Percentiles rank a stretch among this genome's conserved stretches.
Evolutionary conservation across 1,140 invertebrate genomes (phyloP).

Genomic region (Penaeus japonicus): DNA sequence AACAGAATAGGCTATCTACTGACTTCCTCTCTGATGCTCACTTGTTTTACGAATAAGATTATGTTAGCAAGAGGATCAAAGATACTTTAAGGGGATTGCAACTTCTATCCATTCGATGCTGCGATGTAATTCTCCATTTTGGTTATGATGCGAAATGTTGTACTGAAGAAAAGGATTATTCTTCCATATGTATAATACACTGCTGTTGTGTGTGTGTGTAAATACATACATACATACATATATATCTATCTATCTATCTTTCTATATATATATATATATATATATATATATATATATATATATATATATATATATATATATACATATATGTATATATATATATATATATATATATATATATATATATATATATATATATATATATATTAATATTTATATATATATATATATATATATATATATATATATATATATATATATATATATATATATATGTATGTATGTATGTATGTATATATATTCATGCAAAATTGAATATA

Average conservation of each 20-base stretch:
- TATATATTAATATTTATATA: background rate
- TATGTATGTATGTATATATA: slow-evolving; percentile 13
- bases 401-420: slow-evolving; percentile 8
- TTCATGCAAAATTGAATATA: background rate
- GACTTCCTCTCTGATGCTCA: too few species aligned
- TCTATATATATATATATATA: background rate
- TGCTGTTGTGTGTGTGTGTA: too few species aligned
- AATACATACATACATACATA: too few species aligned
- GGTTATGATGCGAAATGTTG: too few species aligned
- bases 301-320: background rate
- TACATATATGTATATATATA: background rate
- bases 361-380: background rate
- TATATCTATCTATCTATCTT: background rate
- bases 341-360: background rate
- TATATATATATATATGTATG: background rate
- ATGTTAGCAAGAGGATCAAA: too few species aligned
- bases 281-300: background rate
- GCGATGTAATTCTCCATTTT: too few species aligned
- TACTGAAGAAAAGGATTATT: too few species aligned
- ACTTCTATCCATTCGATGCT: too few species aligned
- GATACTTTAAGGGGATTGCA: too few species aligned
- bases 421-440: background rate
- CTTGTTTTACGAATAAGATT: too few species aligned
- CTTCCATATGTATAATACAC: too few species aligned
- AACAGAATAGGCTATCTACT: too few species aligned